Evolutionary conservation across 2,797 vertebrate species (phyloP), one percentile per base, ranked within the genome.

Genomic region (Holocentrus rufus): DNA sequence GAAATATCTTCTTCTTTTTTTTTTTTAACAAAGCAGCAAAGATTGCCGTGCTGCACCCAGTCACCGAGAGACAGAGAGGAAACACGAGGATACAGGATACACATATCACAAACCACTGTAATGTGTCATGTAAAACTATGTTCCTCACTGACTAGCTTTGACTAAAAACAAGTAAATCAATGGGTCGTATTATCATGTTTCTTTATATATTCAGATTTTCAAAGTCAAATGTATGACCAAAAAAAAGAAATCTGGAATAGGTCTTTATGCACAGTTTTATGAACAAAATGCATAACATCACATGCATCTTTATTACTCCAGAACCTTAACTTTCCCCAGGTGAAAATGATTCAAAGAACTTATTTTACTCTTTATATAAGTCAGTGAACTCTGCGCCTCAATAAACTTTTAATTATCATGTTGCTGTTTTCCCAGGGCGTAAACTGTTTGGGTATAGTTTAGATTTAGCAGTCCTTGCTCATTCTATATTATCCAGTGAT

Each of bases 341-440:
- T 55, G 15, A 73, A 67, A 73, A 54, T 57, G 22, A 59, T 65
- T 42, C 22, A 46, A 47, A 78, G n/a, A 46, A 60, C 10, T 73
- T 17, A 5, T 59, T 31, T 30, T 25, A 57, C 14, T 76, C 49
- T 53, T 54, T n/a, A 53, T 17, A 46, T 46, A 30, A 55, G 23
- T 11, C 65, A 20, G 13, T 0, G 10, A 20, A 49, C 62, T 53
- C 47, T 53, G 39, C 42, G 15, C 36, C 20, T 42, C 50, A 22
- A 9, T 44, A 15, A 44, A 14, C 31, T 34, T n/a, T 63, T 8
- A n/a, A 30, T 39, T 42, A 49, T 53, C 31, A 22, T 69, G 47
- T 53, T 14, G 31, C 58, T 20, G 17, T 53, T 52, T 23, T 69
- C 9, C 9, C 14, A 42, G 20, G 18, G 30, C 31, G 27, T 56